Conservation (phyloP, 2,888 invertebrate genomes). For the Stomorhina lunata region DNA sequence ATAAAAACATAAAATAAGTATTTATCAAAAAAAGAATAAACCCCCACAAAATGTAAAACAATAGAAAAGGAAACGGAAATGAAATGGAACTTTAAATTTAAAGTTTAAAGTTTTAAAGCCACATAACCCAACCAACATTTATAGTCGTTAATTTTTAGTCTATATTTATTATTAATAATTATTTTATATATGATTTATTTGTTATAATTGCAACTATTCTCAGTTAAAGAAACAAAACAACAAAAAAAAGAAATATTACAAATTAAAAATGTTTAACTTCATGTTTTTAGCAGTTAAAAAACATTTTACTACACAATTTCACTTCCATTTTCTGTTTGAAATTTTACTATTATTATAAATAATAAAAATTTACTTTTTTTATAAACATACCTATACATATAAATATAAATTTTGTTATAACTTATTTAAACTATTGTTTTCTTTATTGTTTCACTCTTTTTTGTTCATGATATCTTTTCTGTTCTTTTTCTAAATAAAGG, state of each 20-base stretch:
- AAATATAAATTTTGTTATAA: slow-evolving; percentile 56
- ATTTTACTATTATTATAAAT: slow-evolving; percentile 38
- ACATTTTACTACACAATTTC: slow-evolving; percentile 43
- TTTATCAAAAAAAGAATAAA: background rate
- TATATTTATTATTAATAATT: slow-evolving; percentile 42
- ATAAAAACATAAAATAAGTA: background rate
- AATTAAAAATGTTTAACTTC: slow-evolving; percentile 6
- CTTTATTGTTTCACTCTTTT: no score
- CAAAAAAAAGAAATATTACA: background rate
- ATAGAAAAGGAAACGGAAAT: slow-evolving; percentile 21
- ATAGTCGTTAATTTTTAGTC: slow-evolving; percentile 57
- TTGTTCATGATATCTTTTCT: slow-evolving; percentile 28
- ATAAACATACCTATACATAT: slow-evolving; percentile 9
- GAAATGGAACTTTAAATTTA: slow-evolving; percentile 6
- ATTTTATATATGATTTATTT: slow-evolving; percentile 45
- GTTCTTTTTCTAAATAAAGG: background rate
- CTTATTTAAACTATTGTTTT: slow-evolving; percentile 55
- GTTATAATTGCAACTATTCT: slow-evolving; percentile 58
- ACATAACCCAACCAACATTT: no score
- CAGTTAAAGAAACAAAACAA: slow-evolving; percentile 46
- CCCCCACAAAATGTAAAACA: slow-evolving; percentile 21
- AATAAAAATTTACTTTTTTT: slow-evolving; percentile 39
- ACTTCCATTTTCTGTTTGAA: slow-evolving; percentile 57
- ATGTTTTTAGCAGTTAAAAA: slow-evolving; percentile 27
- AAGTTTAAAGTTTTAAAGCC: slow-evolving; percentile 25